Percentiles rank a stretch among this genome's conserved stretches.
Conservation (phyloP, 2,797 vertebrate genomes). For the Periophthalmus magnuspinnatus region DNA sequence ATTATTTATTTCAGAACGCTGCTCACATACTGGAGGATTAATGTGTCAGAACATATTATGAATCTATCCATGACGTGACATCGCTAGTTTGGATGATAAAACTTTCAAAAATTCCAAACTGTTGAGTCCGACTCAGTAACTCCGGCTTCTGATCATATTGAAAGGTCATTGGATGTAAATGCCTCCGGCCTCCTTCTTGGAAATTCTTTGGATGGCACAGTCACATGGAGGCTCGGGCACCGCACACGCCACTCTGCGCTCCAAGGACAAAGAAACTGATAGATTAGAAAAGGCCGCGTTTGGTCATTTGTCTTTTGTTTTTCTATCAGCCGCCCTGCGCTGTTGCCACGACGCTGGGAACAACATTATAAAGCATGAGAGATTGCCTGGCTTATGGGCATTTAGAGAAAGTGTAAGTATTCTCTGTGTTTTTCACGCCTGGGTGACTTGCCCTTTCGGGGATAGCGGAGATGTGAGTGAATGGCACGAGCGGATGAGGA, state of each 20-base stretch:
- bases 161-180: conserved; percentile 69
- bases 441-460: conserved; percentile 73
- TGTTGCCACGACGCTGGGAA: conserved; percentile 49
- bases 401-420: conserved; percentile 75
- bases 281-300: conserved; percentile 71
- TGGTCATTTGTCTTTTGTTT: conserved; percentile 74
- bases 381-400: conserved; percentile 70
- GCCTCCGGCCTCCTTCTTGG: conserved; percentile 44
- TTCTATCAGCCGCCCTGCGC: conserved; percentile 63
- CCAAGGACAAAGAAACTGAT: conserved; percentile 75
- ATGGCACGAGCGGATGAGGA: conserved; percentile 50
- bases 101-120: neutral
- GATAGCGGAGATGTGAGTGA: conserved; percentile 51
- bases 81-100: too few species aligned
- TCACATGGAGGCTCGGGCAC: conserved; percentile 39
- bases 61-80: too few species aligned
- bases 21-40: too few species aligned
- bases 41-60: too few species aligned
- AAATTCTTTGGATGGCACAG: conserved; percentile 44
- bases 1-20: too few species aligned
- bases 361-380: conserved; percentile 71
- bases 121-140: neutral
- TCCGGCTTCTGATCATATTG: conserved; percentile 28
- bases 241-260: conserved; percentile 38
- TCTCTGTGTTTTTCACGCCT: conserved; percentile 72